Percentiles rank a stretch among this genome's conserved stretches.
Conservation (phyloP, 2,797 vertebrate genomes). For the Squalus acanthias region DNA sequence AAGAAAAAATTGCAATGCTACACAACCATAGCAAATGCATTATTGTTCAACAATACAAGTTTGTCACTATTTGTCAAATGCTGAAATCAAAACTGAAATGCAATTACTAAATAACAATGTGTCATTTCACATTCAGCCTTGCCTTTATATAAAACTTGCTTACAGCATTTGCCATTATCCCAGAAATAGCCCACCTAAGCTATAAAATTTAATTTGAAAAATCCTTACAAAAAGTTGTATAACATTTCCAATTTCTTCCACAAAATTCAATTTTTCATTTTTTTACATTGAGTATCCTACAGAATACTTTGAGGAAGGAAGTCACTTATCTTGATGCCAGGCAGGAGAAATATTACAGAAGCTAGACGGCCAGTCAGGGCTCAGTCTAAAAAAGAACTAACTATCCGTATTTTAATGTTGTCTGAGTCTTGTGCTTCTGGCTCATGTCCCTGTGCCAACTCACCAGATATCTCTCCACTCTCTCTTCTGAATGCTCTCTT, state of each 20-base stretch:
- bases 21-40: background rate
- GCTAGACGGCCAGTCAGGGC: background rate
- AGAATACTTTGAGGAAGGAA: background rate
- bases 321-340: background rate
- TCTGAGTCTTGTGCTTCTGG: background rate
- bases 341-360: background rate
- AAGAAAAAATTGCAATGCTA: background rate
- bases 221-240: background rate
- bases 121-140: constrained; percentile 16
- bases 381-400: background rate
- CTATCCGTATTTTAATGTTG: background rate
- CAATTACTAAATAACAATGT: constrained; percentile 28
- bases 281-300: background rate
- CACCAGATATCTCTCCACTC: background rate
- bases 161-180: background rate
- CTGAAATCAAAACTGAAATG: constrained; percentile 33
- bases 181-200: background rate
- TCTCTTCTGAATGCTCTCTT: background rate
- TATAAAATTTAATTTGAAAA: constrained; percentile 21
- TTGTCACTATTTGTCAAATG: constrained; percentile 12
- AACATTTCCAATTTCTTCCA: background rate
- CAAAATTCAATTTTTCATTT: background rate
- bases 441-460: background rate
- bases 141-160: constrained; percentile 7
- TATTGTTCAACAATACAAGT: constrained; percentile 20